Percentiles rank a stretch among this genome's conserved stretches.
Evolutionary conservation across 2,888 invertebrate genomes (phyloP).

Genomic region (Drosophila percnosoma): DNA sequence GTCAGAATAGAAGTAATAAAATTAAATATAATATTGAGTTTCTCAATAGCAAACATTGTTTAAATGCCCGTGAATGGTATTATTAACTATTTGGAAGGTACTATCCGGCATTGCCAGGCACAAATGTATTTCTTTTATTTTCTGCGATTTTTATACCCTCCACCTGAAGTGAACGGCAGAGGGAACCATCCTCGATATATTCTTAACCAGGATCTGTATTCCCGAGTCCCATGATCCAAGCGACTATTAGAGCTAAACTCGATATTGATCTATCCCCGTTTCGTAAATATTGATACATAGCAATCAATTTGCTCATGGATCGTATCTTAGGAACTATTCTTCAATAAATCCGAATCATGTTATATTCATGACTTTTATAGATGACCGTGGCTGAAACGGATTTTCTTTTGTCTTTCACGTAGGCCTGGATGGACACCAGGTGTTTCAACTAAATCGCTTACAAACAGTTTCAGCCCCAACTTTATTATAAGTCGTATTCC

Average conservation of each 20-base stretch:
- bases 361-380: neutral
- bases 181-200: neutral
- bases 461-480: neutral
- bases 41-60: neutral
- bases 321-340: neutral
- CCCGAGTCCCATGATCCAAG: neutral
- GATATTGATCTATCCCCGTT: too few relatives aligned
- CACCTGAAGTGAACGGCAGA: neutral
- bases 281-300: too few relatives aligned
- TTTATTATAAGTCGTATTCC: neutral
- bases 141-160: neutral
- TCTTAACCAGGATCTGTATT: neutral
- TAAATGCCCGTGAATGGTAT: neutral
- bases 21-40: constrained; percentile 3
- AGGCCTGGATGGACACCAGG: neutral
- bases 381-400: neutral
- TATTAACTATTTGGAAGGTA: neutral
- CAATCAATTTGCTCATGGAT: neutral
- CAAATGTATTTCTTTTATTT: neutral
- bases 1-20: constrained; percentile 24
- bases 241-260: neutral
- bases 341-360: neutral
- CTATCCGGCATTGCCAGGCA: neutral
- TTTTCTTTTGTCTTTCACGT: neutral
- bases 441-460: neutral